phyloP scores from a whole-genome alignment of 2,113 vertebrate genomes.

The Grus americana region DNA sequence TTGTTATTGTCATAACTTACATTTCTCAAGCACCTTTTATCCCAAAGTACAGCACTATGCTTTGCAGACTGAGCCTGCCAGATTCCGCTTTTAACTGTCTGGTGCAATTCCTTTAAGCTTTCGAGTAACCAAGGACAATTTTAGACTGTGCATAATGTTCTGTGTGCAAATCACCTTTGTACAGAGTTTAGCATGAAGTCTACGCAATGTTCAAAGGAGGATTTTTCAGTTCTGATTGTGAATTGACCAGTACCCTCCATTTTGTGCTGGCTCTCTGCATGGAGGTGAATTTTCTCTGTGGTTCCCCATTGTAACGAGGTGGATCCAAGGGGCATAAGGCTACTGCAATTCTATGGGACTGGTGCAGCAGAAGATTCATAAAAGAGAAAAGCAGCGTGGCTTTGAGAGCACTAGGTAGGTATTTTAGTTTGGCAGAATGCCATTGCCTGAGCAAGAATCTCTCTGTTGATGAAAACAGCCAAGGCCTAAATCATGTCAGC shows the following conservation, averaged over 20 bases:
- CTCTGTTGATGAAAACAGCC: background rate
- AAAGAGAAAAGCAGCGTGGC: background rate
- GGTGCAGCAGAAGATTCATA: background rate
- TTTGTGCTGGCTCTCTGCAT: background rate
- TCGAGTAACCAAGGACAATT: background rate
- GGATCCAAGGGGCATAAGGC: background rate
- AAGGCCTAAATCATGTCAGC: background rate
- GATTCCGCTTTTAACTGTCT: background rate
- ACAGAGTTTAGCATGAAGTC: background rate
- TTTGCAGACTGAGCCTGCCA: background rate
- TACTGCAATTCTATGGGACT: background rate
- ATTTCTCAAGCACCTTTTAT: constrained; percentile 27
- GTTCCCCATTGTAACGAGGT: background rate
- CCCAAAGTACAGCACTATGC: background rate
- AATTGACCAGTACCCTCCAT: background rate
- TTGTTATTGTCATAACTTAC: background rate
- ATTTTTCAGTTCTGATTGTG: background rate
- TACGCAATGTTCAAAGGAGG: background rate
- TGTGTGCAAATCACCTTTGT: background rate
- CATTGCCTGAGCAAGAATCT: background rate
- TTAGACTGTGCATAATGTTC: background rate
- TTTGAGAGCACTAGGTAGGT: background rate
- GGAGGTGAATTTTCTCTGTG: background rate
- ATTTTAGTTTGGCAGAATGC: background rate
- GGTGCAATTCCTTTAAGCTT: background rate